Evolutionary conservation across 2,113 vertebrate species (phyloP).

Genomic region (Terrapene triunguis): DNA sequence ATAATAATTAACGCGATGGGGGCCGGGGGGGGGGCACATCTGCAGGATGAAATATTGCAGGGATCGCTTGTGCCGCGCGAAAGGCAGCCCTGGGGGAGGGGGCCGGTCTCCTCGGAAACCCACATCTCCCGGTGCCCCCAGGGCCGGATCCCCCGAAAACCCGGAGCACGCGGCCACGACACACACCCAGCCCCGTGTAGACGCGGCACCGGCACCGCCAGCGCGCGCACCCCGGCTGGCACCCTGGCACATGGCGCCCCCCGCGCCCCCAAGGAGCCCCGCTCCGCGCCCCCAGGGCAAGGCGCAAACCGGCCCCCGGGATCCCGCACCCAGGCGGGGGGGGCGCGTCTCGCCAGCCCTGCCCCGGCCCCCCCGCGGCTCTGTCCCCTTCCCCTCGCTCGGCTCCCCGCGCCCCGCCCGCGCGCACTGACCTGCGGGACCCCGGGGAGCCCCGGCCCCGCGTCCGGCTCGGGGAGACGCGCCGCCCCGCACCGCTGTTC

Average conservation of each 20-base stretch:
- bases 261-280: neutral
- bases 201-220: too few relatives aligned
- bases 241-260: neutral
- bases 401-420: neutral
- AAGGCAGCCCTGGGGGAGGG: neutral
- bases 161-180: too few relatives aligned
- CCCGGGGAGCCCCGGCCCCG: neutral
- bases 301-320: too few relatives aligned
- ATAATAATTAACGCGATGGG: too few relatives aligned
- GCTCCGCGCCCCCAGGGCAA: neutral
- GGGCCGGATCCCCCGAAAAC: too few relatives aligned
- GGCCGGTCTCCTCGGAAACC: constrained; percentile 17
- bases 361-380: neutral
- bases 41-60: too few relatives aligned
- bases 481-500: neutral
- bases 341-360: neutral
- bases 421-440: constrained; percentile 33
- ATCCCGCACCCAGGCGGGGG: too few relatives aligned
- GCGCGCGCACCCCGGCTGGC: neutral
- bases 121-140: neutral
- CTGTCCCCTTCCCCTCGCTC: neutral
- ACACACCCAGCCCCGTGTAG: too few relatives aligned
- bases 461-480: neutral
- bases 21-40: too few relatives aligned
- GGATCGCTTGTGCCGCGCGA: too few relatives aligned